These are phyloP conservation scores for Turritopsis rubra DNA, from an alignment of 30 jellyfish, hydroid and myxozoan genomes.

Conservation along the genomic window DNA sequence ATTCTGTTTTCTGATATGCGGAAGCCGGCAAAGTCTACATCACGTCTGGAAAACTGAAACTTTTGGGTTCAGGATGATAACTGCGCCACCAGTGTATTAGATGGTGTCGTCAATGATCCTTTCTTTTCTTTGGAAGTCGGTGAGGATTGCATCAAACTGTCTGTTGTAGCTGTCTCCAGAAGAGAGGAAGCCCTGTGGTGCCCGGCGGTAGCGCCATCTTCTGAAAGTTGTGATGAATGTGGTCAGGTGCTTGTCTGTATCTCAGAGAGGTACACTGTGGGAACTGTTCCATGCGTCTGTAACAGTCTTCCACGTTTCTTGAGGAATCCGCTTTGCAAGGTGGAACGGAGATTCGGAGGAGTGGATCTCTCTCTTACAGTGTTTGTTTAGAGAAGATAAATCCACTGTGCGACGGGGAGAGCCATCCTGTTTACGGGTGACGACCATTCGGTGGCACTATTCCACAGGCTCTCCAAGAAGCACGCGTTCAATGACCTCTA, in stretches of 20 bases:
- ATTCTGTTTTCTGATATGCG: background rate
- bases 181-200: slow-evolving; percentile 2
- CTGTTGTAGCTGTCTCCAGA: background rate
- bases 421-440: background rate
- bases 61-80: slow-evolving; percentile 15
- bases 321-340: slow-evolving; percentile 7
- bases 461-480: slow-evolving; percentile 37
- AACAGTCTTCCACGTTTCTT: slow-evolving; percentile 12
- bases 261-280: background rate
- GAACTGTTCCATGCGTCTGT: background rate
- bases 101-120: background rate
- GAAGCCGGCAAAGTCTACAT: slow-evolving; percentile 21
- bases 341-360: slow-evolving; percentile 12
- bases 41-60: background rate
- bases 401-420: slow-evolving; percentile 26
- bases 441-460: slow-evolving; percentile 37
- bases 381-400: background rate
- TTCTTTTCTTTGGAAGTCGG: background rate
- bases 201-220: slow-evolving; percentile 7
- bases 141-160: background rate
- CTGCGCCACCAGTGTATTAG: background rate
- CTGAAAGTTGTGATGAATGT: slow-evolving; percentile 16
- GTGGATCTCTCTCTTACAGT: background rate
- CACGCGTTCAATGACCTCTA: slow-evolving; percentile 21
- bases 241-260: background rate